Base-by-base conservation (phyloP, 2,888 invertebrate genomes). In the Byasa hedistus region DNA sequence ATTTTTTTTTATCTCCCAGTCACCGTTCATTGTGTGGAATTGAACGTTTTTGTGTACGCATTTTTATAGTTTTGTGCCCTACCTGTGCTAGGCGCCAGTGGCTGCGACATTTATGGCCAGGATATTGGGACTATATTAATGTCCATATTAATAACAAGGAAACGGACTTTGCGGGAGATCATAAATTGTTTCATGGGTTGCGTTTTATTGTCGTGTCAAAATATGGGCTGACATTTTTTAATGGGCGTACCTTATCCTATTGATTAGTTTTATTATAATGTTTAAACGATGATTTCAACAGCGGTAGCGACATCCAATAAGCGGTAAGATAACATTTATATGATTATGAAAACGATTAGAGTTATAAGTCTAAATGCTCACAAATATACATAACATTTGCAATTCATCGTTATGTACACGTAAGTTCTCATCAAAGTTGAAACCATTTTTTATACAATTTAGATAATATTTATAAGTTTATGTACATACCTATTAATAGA, bases 31-130 rank as follows among this genome's bases (percentile, higher is more conserved):
- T 89, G 86, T 84, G 76, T 75, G 73, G 81, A 79, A 80, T 84
- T 80, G 79, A 79, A 78, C 75, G 85, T 89, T 87, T 87, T 90
- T 90, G 79, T 85, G 77, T 81, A 77, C 73, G 80, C 80, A 82
- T 78, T 84, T 86, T 83, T 84, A 84, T 81, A 79, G 83, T 80
- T 81, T 78, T 65, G 74, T 80, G 79, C 74, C 74, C 79, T 91
- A 91, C 91, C 91, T 91, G 91, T 80, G 73, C 84, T 86, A 91
- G 91, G 91, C 91, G 91, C 91, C 91, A 89, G 85, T 82, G 86
- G 86, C 82, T 84, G 81, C 88, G 90, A 90, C 91, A 86, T 91
- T 90, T 87, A 91, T 85, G 82, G 85, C 75, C 85, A 89, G 89
- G 87, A 89, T 89, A 90, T 90, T 88, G 90, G 89, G 86, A 88